A percentile compares a stretch with the other conserved stretches of the same genome.
phyloP scores from a whole-genome alignment of 1,140 invertebrate genomes.

The Micrasema longulum region DNA sequence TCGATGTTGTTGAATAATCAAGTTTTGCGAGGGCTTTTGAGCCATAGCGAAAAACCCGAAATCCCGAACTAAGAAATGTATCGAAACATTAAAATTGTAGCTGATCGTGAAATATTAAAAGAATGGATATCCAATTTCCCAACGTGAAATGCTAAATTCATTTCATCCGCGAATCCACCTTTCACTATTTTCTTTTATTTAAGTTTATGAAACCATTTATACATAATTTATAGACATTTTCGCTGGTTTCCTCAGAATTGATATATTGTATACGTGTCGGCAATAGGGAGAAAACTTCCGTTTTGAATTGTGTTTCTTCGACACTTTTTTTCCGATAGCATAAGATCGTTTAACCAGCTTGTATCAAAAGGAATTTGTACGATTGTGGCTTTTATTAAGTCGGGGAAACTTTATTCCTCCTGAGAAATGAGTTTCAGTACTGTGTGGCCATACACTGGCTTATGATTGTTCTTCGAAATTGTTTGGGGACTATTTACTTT shows the following conservation, averaged over 20 bases:
- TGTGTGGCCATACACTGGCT: conserved; percentile 34
- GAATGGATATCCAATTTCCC: not conserved
- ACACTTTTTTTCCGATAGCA: conserved; percentile 39
- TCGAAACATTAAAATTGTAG: conserved; percentile 25
- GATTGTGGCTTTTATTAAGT: conserved; percentile 50
- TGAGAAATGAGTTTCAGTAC: conserved; percentile 41
- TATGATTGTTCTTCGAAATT: conserved; percentile 38
- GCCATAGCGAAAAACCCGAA: not conserved
- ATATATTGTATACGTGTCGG: too few relatives aligned
- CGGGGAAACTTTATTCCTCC: conserved; percentile 45
- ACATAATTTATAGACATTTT: conserved; percentile 27
- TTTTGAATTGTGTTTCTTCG: conserved; percentile 31
- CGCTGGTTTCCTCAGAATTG: conserved; percentile 11
- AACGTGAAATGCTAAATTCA: conserved; percentile 29
- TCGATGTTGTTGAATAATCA: conserved; percentile 1
- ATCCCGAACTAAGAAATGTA: conserved; percentile 9
- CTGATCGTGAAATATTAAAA: conserved; percentile 12
- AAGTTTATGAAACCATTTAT: conserved; percentile 31
- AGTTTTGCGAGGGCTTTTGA: not conserved
- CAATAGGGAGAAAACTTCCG: too few relatives aligned
- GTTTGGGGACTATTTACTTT: conserved; percentile 27
- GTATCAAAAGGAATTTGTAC: conserved; percentile 46
- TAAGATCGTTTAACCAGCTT: conserved; percentile 40
- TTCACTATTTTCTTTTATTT: conserved; percentile 24
- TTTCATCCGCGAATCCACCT: conserved; percentile 21